Evolutionary conservation across 2,888 invertebrate species (phyloP).

Genomic region (Torymus texanus): DNA sequence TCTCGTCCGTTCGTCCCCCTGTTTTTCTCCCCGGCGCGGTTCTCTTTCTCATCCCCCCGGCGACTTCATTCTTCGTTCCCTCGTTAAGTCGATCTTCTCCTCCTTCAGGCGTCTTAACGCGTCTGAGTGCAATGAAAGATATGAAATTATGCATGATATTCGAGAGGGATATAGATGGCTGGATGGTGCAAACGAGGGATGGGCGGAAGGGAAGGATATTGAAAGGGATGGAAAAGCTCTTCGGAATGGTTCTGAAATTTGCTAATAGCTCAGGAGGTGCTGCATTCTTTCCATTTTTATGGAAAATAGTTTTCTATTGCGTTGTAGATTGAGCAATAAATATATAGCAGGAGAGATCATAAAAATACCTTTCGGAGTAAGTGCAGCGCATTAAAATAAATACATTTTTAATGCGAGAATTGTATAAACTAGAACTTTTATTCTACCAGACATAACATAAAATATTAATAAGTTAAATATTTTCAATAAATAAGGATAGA

Average conservation of each 20-base stretch:
- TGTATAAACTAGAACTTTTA: too few species aligned
- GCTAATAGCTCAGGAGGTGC: too few species aligned
- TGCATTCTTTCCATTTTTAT: too few species aligned
- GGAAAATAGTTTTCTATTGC: too few species aligned
- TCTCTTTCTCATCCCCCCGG: conserved; percentile 32
- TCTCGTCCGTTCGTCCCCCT: background rate
- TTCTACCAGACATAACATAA: too few species aligned
- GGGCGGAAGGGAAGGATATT: too few species aligned
- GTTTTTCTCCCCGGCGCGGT: conserved; percentile 1
- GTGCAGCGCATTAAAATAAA: too few species aligned
- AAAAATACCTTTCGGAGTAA: background rate
- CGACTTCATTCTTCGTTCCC: conserved; percentile 38
- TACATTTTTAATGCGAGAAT: too few species aligned
- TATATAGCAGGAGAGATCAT: background rate
- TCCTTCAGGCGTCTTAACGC: conserved; percentile 19
- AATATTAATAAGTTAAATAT: too few species aligned
- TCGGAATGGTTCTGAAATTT: background rate
- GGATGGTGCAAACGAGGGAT: background rate
- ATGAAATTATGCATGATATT: conserved; percentile 59
- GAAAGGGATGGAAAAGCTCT: background rate
- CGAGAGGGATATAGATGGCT: conserved; percentile 5
- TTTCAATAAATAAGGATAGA: too few species aligned
- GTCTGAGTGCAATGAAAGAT: conserved; percentile 47
- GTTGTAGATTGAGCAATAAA: background rate
- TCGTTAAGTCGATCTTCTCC: conserved; percentile 15